Base-by-base conservation (phyloP, 2,797 vertebrate genomes). In the Poecilia picta region DNA sequence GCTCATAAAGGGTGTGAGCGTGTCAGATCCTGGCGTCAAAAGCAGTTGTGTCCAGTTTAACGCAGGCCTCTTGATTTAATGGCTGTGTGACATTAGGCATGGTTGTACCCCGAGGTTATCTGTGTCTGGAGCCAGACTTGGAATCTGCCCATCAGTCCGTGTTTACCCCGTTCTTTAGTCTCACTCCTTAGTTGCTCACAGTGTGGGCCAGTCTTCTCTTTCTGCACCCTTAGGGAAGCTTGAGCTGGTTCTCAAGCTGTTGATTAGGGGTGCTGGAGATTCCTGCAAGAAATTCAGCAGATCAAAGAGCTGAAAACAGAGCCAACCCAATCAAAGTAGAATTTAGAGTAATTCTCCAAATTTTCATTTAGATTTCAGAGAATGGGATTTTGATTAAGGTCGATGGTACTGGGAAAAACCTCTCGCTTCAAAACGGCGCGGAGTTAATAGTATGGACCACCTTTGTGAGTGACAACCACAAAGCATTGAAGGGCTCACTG, bases 41-140 rank as follows among this genome's bases (percentile, higher is more conserved):
- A 85, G 83, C 82, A 85, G 88, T 84, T 80, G 91, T 86, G 86
- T 89, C 86, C 81, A 85, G 51, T 86, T 90, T 83, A 92, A 87
- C 59, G 28, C 78, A 75, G 82, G 72, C 87, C 91, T 73, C 86
- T 89, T 87, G 84, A 83, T 91, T 90, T 94, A 93, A 92, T 89
- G 90, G 85, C 81, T 82, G 28, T 87, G 87, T 84, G 87, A 89
- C 90, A 84, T 88, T 73, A 84, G 87, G 85, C 75, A 75, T 85
- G 89, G 85, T 82, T 84, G 84, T 74, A 83, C 85, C 95, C 95
- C 72, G 88, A 86, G 95, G 94, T 94, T 90, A 95, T 89, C 83
- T 74, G 20, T 74, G 73, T 78, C 85, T 93, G 94, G 94, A 93
- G 94, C 94, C 93, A 94, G 94, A 92, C 93, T 87, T 79, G 23